A percentile compares a stretch with the other conserved stretches of the same genome.
Conservation (phyloP, 2,113 vertebrate species). For the Myotis davidii region DNA sequence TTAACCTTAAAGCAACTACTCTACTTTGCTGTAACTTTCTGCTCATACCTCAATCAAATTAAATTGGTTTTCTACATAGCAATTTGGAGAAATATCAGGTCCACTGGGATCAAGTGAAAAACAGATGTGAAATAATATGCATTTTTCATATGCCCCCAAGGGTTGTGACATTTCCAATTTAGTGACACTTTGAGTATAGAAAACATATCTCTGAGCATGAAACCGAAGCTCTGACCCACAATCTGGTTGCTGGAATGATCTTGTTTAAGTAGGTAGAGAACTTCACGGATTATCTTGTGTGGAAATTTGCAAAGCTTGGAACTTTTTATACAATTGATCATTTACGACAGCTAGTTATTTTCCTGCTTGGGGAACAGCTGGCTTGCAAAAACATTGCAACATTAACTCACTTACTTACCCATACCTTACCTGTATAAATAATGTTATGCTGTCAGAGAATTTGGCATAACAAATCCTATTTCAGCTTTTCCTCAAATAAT, state of each 20-base stretch:
- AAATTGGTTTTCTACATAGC: slow-evolving; percentile 75
- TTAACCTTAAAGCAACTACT: slow-evolving; percentile 53
- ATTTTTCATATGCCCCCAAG: slow-evolving; percentile 72
- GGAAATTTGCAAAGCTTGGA: slow-evolving; percentile 63
- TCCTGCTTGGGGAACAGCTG: slow-evolving; percentile 59
- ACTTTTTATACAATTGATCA: slow-evolving; percentile 69
- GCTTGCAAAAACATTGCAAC: slow-evolving; percentile 72
- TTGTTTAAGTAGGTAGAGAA: slow-evolving; percentile 36
- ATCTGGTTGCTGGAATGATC: slow-evolving; percentile 16
- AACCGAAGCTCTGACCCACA: background rate
- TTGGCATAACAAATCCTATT: slow-evolving; percentile 49
- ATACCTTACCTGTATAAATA: slow-evolving; percentile 73
- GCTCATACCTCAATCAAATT: slow-evolving; percentile 75
- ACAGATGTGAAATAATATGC: slow-evolving; percentile 77
- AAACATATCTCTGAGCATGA: slow-evolving; percentile 39
- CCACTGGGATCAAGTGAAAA: slow-evolving; percentile 73
- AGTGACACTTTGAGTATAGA: slow-evolving; percentile 52
- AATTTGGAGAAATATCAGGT: slow-evolving; percentile 79
- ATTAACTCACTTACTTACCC: slow-evolving; percentile 79
- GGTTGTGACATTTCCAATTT: slow-evolving; percentile 75
- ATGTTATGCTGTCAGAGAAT: slow-evolving; percentile 39
- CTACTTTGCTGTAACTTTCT: slow-evolving; percentile 52
- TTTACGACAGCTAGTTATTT: slow-evolving; percentile 65
- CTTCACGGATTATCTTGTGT: slow-evolving; percentile 50
- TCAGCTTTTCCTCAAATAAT: slow-evolving; percentile 64